These are phyloP conservation scores for Sebastes cheni DNA, from an alignment of 2,797 vertebrate genomes.

Conservation along the genomic window DNA sequence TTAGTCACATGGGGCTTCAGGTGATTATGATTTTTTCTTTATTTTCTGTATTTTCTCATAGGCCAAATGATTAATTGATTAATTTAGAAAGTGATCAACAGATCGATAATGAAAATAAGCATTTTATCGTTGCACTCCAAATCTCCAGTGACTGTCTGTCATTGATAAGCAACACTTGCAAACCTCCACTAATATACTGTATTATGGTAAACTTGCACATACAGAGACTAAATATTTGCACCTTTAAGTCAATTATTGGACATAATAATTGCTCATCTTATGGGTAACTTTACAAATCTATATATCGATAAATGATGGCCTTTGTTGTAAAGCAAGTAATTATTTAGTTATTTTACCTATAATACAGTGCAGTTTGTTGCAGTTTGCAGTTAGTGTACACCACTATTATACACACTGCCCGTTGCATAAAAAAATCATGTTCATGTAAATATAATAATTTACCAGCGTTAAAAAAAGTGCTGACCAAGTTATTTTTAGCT, in stretches of 20 bases:
- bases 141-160: neutral
- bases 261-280: neutral
- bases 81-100: too few relatives aligned
- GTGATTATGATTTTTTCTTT: too few relatives aligned
- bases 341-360: too few relatives aligned
- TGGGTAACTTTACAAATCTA: neutral
- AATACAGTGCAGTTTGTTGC: too few relatives aligned
- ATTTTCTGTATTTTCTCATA: too few relatives aligned
- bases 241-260: neutral
- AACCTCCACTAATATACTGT: neutral
- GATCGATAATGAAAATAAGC: too few relatives aligned
- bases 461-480: neutral
- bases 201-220: neutral
- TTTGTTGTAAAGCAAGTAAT: neutral
- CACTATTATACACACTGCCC: neutral
- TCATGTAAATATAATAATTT: neutral
- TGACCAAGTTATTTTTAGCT: slow-evolving; percentile 32
- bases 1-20: too few relatives aligned
- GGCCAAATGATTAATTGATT: too few relatives aligned
- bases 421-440: neutral
- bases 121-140: neutral
- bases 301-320: neutral
- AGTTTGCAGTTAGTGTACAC: neutral
- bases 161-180: neutral
- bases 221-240: neutral